These are phyloP conservation scores for Synergus umbraculus DNA, from an alignment of 2,888 invertebrate species.

Conservation along the genomic window DNA sequence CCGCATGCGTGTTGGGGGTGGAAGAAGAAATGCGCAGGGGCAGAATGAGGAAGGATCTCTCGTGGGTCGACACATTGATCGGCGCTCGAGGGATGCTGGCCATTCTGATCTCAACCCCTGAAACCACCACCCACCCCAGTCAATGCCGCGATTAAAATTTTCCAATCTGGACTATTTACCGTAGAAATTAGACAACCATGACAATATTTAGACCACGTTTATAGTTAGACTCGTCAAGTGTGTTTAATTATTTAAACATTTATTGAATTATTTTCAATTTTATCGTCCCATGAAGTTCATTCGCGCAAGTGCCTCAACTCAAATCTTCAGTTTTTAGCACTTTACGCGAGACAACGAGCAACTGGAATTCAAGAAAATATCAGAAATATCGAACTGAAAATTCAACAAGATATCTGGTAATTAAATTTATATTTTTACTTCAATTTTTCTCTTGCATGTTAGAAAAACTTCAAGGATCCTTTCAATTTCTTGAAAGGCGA, in stretches of 20 bases:
- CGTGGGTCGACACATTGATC: slow-evolving; percentile 57
- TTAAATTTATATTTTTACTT: neutral
- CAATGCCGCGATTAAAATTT: slow-evolving; percentile 62
- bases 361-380: neutral
- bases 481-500: neutral
- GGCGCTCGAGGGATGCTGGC: slow-evolving; percentile 59
- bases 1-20: slow-evolving; percentile 12
- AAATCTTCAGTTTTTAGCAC: slow-evolving; percentile 40
- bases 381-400: neutral
- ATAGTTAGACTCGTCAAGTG: slow-evolving; percentile 15
- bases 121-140: slow-evolving; percentile 59
- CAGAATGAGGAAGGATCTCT: neutral
- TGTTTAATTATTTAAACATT: neutral
- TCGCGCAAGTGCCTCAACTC: slow-evolving; percentile 62
- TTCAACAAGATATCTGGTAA: neutral
- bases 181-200: slow-evolving; percentile 52
- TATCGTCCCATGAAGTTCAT: slow-evolving; percentile 55
- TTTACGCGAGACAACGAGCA: neutral
- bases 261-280: slow-evolving; percentile 26
- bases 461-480: neutral
- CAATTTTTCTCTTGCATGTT: neutral
- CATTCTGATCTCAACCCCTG: slow-evolving; percentile 62
- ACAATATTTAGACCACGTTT: slow-evolving; percentile 34
- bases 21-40: slow-evolving; percentile 38
- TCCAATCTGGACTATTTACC: slow-evolving; percentile 46